phyloP scores from a whole-genome alignment of 2,797 vertebrate species.

The Esox lucius region DNA sequence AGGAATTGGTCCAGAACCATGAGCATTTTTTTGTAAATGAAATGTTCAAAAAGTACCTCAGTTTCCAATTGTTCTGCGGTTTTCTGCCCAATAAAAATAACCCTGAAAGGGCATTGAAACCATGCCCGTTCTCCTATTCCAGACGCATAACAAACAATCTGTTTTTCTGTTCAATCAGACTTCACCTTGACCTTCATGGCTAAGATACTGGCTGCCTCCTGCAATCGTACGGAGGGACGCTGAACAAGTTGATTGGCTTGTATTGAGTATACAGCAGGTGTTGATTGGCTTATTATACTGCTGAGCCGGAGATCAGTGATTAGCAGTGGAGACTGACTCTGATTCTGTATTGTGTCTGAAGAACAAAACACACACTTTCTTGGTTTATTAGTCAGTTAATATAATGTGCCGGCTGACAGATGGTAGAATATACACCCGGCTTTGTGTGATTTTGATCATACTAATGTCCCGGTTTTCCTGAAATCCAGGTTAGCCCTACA shows the following conservation, averaged over 20 bases:
- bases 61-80: neutral
- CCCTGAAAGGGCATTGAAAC: neutral
- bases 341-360: conserved; percentile 52
- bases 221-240: neutral
- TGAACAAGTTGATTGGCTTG: conserved; percentile 43
- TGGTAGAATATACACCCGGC: neutral
- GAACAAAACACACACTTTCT: conserved; percentile 27
- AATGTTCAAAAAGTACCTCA: neutral
- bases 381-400: conserved; percentile 33
- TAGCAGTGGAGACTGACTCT: conserved; percentile 14
- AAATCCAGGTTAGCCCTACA: no score
- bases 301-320: conserved; percentile 33
- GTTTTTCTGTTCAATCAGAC: neutral
- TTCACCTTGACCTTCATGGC: neutral
- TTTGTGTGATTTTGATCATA: neutral
- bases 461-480: neutral
- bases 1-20: neutral
- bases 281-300: conserved; percentile 51
- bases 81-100: neutral
- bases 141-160: neutral
- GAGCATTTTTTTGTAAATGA: neutral
- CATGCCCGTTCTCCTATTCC: neutral
- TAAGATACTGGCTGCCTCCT: neutral
- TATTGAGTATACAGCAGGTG: conserved; percentile 16
- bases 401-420: conserved; percentile 28